These are phyloP conservation scores for Diaperis boleti DNA, from an alignment of 2,888 invertebrate species.

Conservation along the genomic window DNA sequence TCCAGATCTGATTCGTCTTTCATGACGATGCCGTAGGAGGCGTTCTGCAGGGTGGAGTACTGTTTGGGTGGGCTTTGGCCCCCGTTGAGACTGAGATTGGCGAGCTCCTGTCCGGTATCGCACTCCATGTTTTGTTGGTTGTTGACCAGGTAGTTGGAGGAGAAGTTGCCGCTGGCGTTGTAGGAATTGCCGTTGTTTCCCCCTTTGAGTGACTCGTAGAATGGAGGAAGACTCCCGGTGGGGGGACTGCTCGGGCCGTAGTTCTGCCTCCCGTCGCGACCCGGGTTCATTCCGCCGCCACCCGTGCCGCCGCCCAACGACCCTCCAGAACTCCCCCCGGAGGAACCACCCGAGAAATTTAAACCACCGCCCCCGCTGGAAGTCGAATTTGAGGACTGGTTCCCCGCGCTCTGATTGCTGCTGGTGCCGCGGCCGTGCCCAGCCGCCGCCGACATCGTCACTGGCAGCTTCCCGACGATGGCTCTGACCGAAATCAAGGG, in stretches of 20 bases:
- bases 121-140: constrained; percentile 78
- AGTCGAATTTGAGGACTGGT: constrained; percentile 57
- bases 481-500: constrained; percentile 72
- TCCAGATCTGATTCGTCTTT: constrained; percentile 85
- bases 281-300: constrained; percentile 78
- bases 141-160: constrained; percentile 76
- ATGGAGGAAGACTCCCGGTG: constrained; percentile 88
- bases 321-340: constrained; percentile 56
- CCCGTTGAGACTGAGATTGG: constrained; percentile 66
- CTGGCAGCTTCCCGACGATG: constrained; percentile 71
- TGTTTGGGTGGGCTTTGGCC: constrained; percentile 69
- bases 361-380: constrained; percentile 56
- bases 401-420: constrained; percentile 65
- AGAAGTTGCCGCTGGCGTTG: constrained; percentile 75
- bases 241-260: constrained; percentile 91
- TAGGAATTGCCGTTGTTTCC: constrained; percentile 79
- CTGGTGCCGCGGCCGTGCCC: constrained; percentile 81
- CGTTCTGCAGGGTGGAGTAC: constrained; percentile 84
- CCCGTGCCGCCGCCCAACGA: constrained; percentile 72
- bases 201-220: constrained; percentile 86
- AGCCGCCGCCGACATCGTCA: constrained; percentile 80
- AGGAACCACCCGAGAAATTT: constrained; percentile 54
- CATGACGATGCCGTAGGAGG: constrained; percentile 80
- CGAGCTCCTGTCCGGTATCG: constrained; percentile 77
- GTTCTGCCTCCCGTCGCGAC: constrained; percentile 85